Percentiles rank a stretch among this genome's conserved stretches.
Evolutionary conservation across 2,888 invertebrate genomes (phyloP).

Genomic region (Leucophenga maculata): DNA sequence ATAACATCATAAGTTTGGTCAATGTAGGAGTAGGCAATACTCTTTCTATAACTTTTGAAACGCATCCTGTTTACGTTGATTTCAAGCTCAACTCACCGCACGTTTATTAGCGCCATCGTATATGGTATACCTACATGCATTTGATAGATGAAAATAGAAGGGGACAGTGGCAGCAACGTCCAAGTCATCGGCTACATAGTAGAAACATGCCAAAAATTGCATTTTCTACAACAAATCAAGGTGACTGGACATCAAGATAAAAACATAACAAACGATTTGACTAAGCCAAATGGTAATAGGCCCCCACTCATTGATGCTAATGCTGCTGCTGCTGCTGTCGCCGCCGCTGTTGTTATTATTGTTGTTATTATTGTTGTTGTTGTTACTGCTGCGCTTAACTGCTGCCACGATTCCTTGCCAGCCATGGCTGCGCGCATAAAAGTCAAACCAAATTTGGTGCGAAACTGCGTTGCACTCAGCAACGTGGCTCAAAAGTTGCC

Average conservation of each 20-base stretch:
- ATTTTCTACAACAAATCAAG: conserved; percentile 70
- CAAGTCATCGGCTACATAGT: too few relatives aligned
- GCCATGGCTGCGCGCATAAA: conserved; percentile 38
- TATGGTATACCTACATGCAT: too few relatives aligned
- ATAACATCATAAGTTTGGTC: too few relatives aligned
- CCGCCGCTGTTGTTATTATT: conserved; percentile 41
- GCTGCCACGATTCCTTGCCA: conserved; percentile 18
- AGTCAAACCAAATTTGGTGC: conserved; percentile 57
- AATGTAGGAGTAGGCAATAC: too few relatives aligned
- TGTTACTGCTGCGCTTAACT: conserved; percentile 57
- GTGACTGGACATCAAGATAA: conserved; percentile 71
- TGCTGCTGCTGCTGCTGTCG: neutral
- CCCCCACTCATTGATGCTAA: conserved; percentile 30
- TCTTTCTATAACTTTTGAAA: too few relatives aligned
- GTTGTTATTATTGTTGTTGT: conserved; percentile 53
- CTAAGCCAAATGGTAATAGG: conserved; percentile 63
- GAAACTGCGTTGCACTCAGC: conserved; percentile 56
- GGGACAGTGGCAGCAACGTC: too few relatives aligned
- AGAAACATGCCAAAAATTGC: conserved; percentile 64
- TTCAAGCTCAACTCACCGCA: too few relatives aligned
- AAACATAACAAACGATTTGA: conserved; percentile 70
- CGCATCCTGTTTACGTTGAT: too few relatives aligned
- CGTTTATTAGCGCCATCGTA: too few relatives aligned
- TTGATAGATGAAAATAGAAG: too few relatives aligned
- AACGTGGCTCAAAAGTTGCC: neutral